Percentiles rank a stretch among this genome's conserved stretches.
Conservation (phyloP, 1,140 invertebrate species). For the Hetaerina americana region DNA sequence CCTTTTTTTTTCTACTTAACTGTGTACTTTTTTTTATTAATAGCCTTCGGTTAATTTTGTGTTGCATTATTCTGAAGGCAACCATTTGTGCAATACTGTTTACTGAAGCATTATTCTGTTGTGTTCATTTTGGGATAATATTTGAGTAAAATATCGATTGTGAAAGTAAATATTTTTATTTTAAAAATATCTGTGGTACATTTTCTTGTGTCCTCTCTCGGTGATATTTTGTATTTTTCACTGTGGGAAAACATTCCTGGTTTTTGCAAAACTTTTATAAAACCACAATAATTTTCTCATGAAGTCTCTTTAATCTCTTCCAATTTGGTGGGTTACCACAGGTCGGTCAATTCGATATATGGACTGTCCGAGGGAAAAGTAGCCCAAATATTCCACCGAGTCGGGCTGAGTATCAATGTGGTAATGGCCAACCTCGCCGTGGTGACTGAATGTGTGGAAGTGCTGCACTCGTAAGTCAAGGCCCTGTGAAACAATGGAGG, state of each 20-base stretch:
- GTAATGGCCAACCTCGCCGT: slow-evolving; percentile 88
- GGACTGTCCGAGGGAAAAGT: slow-evolving; percentile 62
- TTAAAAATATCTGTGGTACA: neutral
- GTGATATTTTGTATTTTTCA: too few species aligned
- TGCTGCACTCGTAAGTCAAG: slow-evolving; percentile 84
- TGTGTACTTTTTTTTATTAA: too few species aligned
- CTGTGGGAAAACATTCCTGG: too few species aligned
- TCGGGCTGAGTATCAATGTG: slow-evolving; percentile 85
- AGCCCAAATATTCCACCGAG: slow-evolving; percentile 70
- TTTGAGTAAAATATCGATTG: neutral
- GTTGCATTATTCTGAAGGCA: too few species aligned
- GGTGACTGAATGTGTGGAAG: slow-evolving; percentile 82
- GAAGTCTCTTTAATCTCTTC: slow-evolving; percentile 35
- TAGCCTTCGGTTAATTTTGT: too few species aligned
- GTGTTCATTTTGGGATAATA: neutral
- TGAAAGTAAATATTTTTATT: neutral
- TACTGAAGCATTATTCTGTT: neutral
- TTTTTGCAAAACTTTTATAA: too few species aligned
- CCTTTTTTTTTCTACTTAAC: too few species aligned
- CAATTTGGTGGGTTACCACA: slow-evolving; percentile 32
- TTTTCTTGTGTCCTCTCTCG: too few species aligned
- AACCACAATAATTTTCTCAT: neutral
- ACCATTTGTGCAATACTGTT: neutral
- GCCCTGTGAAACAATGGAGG: slow-evolving; percentile 35
- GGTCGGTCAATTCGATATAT: slow-evolving; percentile 75